phyloP scores from a whole-genome alignment of 2,888 invertebrate species.

The Lithophane leautieri region DNA sequence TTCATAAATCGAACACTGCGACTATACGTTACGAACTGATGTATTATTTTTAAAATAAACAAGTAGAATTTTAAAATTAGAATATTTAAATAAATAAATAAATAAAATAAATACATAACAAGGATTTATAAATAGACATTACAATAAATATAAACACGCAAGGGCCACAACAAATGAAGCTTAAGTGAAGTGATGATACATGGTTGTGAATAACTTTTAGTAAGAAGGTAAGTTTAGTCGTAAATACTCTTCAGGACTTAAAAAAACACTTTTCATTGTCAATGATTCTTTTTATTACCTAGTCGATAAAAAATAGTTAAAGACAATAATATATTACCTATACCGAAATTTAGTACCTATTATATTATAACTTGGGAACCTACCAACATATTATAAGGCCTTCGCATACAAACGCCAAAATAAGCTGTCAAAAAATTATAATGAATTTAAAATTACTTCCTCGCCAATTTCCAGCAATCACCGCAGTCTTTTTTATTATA shows the following conservation, averaged over 20 bases:
- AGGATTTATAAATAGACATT: slow-evolving; percentile 30
- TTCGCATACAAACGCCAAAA: slow-evolving; percentile 5
- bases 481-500: slow-evolving; percentile 27
- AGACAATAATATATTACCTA: background rate
- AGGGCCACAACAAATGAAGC: slow-evolving; percentile 62
- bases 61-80: background rate
- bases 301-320: background rate
- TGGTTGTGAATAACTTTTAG: slow-evolving; percentile 77
- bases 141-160: slow-evolving; percentile 24
- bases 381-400: background rate
- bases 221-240: slow-evolving; percentile 72
- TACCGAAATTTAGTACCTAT: background rate
- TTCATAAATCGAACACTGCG: slow-evolving; percentile 65
- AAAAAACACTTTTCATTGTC: background rate
- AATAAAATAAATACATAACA: background rate
- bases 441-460: slow-evolving; percentile 44
- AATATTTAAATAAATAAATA: slow-evolving; percentile 9
- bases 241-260: background rate
- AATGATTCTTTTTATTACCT: background rate
- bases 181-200: slow-evolving; percentile 75
- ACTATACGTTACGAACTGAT: slow-evolving; percentile 29
- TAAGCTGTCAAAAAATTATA: slow-evolving; percentile 30
- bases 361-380: background rate
- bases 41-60: slow-evolving; percentile 15
- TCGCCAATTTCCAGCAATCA: slow-evolving; percentile 33